phyloP scores from a whole-genome alignment of 2,888 invertebrate species.

The Exephanes ischioxanthus region DNA sequence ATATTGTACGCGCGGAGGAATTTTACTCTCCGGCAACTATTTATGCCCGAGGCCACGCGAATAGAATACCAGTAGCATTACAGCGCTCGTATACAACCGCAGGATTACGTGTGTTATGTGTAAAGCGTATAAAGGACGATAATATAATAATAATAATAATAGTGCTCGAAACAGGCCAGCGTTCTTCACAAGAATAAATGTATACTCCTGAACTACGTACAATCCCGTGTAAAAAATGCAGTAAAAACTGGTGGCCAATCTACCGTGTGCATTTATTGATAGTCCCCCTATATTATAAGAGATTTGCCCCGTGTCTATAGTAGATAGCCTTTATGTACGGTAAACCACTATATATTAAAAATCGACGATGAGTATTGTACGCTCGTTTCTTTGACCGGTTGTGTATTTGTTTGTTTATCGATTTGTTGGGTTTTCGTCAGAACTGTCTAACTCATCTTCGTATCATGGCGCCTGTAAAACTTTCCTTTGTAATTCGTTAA shows the following conservation, averaged over 20 bases:
- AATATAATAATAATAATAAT: neutral
- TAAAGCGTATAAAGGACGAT: conserved; percentile 29
- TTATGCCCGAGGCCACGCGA: conserved; percentile 46
- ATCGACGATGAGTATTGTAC: neutral
- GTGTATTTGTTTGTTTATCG: neutral
- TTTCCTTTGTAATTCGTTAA: neutral
- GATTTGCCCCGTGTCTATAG: no score
- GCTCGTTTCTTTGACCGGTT: neutral
- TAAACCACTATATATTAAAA: neutral
- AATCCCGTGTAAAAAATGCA: no score
- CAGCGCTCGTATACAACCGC: neutral
- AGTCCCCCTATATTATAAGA: no score
- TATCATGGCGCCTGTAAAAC: neutral
- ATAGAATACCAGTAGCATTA: conserved; percentile 52
- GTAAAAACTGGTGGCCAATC: no score
- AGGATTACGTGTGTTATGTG: conserved; percentile 10
- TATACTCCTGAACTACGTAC: no score
- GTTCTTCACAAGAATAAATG: no score
- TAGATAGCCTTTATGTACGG: no score
- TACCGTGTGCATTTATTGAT: no score
- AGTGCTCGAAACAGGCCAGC: no score
- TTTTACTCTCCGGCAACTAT: conserved; percentile 25
- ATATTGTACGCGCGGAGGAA: conserved; percentile 7
- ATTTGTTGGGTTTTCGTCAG: neutral
- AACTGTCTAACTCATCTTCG: neutral